Percentiles rank a stretch among this genome's conserved stretches.
Evolutionary conservation across 2,113 vertebrate genomes (phyloP).

Genomic region (Accipiter cooperii): DNA sequence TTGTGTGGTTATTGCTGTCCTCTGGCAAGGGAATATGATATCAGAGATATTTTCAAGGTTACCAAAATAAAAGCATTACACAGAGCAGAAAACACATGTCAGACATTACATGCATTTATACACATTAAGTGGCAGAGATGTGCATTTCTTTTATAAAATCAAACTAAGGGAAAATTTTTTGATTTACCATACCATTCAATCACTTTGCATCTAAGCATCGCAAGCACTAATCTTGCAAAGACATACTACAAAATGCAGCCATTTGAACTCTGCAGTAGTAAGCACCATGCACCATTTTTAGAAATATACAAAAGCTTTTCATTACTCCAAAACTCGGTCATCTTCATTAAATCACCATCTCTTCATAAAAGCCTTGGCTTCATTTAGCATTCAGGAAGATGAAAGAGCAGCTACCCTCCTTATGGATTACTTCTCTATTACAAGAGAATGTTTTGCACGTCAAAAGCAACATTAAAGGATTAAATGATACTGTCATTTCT

Average conservation of each 20-base stretch:
- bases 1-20: neutral
- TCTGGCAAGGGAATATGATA: neutral
- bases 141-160: neutral
- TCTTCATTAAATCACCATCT: slow-evolving; percentile 60
- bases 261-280: neutral
- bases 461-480: slow-evolving; percentile 60
- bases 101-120: neutral
- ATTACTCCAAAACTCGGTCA: slow-evolving; percentile 48
- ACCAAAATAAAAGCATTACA: slow-evolving; percentile 13
- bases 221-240: neutral
- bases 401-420: slow-evolving; percentile 48
- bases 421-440: slow-evolving; percentile 56
- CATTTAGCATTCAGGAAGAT: slow-evolving; percentile 53
- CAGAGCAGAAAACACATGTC: neutral
- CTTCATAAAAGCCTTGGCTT: slow-evolving; percentile 46
- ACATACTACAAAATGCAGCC: neutral
- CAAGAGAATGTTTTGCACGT: slow-evolving; percentile 38
- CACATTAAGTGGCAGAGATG: neutral
- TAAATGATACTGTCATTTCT: slow-evolving; percentile 47
- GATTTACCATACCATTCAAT: neutral
- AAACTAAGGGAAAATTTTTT: neutral
- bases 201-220: neutral
- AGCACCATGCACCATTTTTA: neutral
- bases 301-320: slow-evolving; percentile 41
- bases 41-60: neutral